A percentile compares a stretch with the other conserved stretches of the same genome.
Evolutionary conservation across 2,888 invertebrate species (phyloP).

Genomic region (Tipula unca): DNA sequence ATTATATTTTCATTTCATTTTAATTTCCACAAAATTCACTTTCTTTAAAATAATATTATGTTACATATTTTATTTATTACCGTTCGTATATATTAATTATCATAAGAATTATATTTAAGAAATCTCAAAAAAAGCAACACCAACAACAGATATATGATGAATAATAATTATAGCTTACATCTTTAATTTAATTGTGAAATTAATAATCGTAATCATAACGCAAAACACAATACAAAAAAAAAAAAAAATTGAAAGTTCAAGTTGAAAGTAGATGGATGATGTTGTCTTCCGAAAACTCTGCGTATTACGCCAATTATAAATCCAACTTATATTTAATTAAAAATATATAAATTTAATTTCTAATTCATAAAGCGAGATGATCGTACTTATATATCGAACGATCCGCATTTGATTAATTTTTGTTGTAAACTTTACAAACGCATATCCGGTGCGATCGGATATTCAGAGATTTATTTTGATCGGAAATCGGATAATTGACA

Average conservation of each 20-base stretch:
- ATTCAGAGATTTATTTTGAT: background rate
- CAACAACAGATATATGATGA: background rate
- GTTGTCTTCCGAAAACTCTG: background rate
- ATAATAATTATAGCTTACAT: background rate
- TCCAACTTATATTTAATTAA: background rate
- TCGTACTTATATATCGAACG: background rate
- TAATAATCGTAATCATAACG: background rate
- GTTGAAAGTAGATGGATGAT: background rate
- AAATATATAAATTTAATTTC: background rate
- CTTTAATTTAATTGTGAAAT: constrained; percentile 1
- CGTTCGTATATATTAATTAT: background rate
- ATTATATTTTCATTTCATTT: background rate
- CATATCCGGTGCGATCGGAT: background rate
- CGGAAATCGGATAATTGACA: background rate
- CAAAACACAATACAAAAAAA: background rate
- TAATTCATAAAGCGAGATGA: background rate
- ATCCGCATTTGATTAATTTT: background rate
- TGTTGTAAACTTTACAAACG: background rate
- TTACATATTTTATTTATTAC: background rate
- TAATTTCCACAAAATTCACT: background rate
- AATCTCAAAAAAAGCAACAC: background rate
- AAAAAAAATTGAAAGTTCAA: background rate
- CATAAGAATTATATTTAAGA: background rate
- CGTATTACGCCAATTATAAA: background rate
- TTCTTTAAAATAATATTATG: background rate